phyloP scores from a whole-genome alignment of 2,113 vertebrate species.

The Colistium nudipinnis region DNA sequence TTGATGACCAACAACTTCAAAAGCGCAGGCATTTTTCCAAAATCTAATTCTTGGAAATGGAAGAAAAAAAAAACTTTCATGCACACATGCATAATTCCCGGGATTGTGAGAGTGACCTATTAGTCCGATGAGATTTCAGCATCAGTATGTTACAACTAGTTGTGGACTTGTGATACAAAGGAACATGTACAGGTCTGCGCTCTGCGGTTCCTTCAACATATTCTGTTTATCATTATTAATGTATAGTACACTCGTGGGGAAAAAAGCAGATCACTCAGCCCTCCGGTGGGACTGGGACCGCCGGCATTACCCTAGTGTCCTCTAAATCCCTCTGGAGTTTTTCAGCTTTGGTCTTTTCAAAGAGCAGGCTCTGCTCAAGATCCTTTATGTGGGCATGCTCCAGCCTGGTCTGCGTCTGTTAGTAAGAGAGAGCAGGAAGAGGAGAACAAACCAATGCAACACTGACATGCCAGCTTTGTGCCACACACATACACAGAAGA shows the following conservation, averaged over 20 bases:
- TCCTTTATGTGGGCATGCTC: conserved; percentile 99
- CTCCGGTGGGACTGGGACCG: conserved; percentile 27
- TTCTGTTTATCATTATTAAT: conserved; percentile 10
- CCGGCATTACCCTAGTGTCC: conserved; percentile 99
- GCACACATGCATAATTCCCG: conserved; percentile 35
- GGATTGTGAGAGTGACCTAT: conserved; percentile 15
- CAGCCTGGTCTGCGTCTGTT: conserved; percentile 99
- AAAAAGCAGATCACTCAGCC: conserved; percentile 10
- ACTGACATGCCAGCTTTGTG: conserved; percentile 91
- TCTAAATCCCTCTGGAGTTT: conserved; percentile 99
- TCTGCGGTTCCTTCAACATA: conserved; percentile 6
- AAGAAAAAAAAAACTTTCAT: too few relatives aligned
- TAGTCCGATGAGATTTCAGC: conserved; percentile 26
- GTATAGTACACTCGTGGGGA: conserved; percentile 2
- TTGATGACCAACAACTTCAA: background rate
- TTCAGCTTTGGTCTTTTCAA: conserved; percentile 99
- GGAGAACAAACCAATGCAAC: conserved; percentile 94
- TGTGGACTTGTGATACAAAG: background rate
- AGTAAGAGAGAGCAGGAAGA: conserved; percentile 87
- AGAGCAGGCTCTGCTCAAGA: conserved; percentile 99
- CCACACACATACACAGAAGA: conserved; percentile 64
- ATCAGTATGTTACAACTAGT: background rate
- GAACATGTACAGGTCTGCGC: background rate
- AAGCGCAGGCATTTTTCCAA: conserved; percentile 27
- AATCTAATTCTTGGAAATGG: conserved; percentile 12